Base-by-base conservation (phyloP, 2,797 vertebrate species). In the Threskiornis aethiopicus region DNA sequence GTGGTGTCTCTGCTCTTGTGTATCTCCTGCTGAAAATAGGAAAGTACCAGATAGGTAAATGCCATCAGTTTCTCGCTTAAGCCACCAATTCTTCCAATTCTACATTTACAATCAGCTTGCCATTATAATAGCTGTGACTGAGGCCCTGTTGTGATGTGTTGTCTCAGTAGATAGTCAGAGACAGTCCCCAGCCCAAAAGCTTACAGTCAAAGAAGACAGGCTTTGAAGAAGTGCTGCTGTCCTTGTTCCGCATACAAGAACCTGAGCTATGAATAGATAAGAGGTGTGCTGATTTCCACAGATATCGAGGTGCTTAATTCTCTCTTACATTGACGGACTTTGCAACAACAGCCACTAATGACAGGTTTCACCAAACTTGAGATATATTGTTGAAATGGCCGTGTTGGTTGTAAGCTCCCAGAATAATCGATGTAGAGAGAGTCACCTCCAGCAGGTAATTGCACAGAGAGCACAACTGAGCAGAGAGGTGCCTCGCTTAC, bases 1-100 rank as follows among this genome's bases (percentile, higher is more conserved):
- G 21, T 37, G 78, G 64, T 59, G 91, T 82, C 52, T 87, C 52
- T 89, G 66, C 46, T 64, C 55, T 41, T 33, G 33, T 46, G 35
- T 20, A 15, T 51, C 20, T 85, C 39, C 64, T 92, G 66, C 86
- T 95, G 79, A 93, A 97, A 96, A 71, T 69, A 65, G 46, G 21
- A 19, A 62, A n/a, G 28, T 47, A 83, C 57, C 65, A 83, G 61
- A 87, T 71, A 73, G 67, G 65, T 49, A 83, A 91, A 79, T 55
- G 41, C 19, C 80, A 70, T 67, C 46, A 14, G 22, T 62, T 95
- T 71, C 59, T 59, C 8, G 9, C 58, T 92, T 87, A 90, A 77
- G 35, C 70, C 75, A 71, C 41, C 49, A 77, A 6, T 72, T 95
- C 71, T 87, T 87, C 26, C 71, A 91, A 49, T 52, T 90, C 42